Base-by-base conservation (phyloP, 30 jellyfish, hydroid and myxozoan genomes). In the Chrysaora quinquecirrha region DNA sequence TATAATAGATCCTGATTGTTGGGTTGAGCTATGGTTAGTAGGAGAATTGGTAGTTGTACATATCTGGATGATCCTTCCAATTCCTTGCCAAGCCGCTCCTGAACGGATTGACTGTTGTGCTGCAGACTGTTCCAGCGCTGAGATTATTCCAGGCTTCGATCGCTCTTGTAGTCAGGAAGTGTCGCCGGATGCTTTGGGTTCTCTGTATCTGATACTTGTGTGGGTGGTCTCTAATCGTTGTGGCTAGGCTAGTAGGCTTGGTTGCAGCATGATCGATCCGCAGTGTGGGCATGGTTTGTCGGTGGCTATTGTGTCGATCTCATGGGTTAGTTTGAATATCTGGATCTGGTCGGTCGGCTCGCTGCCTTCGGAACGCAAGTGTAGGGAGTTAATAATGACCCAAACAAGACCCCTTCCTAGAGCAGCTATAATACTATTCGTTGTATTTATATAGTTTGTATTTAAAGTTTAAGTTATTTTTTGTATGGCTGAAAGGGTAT, bases 301-400 rank as follows among this genome's bases (percentile, higher is more conserved):
- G 9, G 72, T 60, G 72, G 72, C 72, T 60, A 60, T n/a, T n/a
- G 6, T n/a, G n/a, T 60, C 28, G n/a, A 60, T 60, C 28, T 60
- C 23, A 20, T n/a, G 32, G 23, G 28, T 25, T 20, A 25, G 28
- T 16, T 43, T 43, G 58, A 43, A 43, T 16, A 43, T 6, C 16
- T 43, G 58, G 58, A 43, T 6, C 58, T 43, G 58, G n/a, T n/a
- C n/a, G n/a, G 58, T 43, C 58, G 16, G 58, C 58, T 43, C 16
- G 58, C 16, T 43, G 9, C 58, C 58, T 16, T 16, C 16, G 9
- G 58, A 6, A 43, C 58, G 9, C 58, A 16, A 43, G 58, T 43
- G 58, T 43, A 6, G 58, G 58, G 9, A 43, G 58, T 43, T 43
- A n/a, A n/a, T n/a, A n/a, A n/a, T n/a, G n/a, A n/a, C n/a, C n/a